phyloP scores from a whole-genome alignment of 2,888 invertebrate genomes.

The Athalia cordata region DNA sequence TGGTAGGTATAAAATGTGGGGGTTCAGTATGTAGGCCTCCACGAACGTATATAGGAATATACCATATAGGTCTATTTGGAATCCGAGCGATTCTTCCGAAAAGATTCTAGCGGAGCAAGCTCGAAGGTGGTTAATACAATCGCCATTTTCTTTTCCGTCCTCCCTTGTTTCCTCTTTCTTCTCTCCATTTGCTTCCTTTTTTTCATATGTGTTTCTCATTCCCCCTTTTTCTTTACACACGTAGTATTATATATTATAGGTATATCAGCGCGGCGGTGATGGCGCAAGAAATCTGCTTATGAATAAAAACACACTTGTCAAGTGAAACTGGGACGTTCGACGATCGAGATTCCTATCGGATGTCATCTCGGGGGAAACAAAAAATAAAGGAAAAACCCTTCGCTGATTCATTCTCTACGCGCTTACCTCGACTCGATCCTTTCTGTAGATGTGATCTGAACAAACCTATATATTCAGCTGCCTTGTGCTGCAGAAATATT shows the following conservation, averaged over 20 bases:
- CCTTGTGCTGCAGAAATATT: neutral
- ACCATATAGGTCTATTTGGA: constrained; percentile 20
- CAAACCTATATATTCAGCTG: neutral
- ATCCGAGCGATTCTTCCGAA: constrained; percentile 36
- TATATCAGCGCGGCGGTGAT: neutral
- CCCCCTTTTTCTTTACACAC: too few species aligned
- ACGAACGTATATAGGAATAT: neutral
- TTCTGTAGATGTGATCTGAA: neutral
- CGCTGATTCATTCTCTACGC: constrained; percentile 24
- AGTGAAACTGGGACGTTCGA: constrained; percentile 24
- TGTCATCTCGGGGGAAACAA: constrained; percentile 23
- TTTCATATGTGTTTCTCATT: too few species aligned
- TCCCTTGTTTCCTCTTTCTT: neutral
- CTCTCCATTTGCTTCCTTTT: neutral
- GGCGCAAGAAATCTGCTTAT: constrained; percentile 44
- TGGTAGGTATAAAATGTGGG: neutral
- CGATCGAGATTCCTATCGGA: constrained; percentile 39
- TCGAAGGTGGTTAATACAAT: constrained; percentile 40
- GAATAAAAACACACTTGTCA: constrained; percentile 46
- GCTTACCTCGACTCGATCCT: constrained; percentile 26
- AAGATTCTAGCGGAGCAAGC: constrained; percentile 9
- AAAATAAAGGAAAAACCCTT: constrained; percentile 17
- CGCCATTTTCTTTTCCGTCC: neutral
- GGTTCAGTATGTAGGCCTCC: too few species aligned
- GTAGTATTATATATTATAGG: neutral